Evolutionary conservation across 2,888 invertebrate species (phyloP).

Genomic region (Rhingia campestris): DNA sequence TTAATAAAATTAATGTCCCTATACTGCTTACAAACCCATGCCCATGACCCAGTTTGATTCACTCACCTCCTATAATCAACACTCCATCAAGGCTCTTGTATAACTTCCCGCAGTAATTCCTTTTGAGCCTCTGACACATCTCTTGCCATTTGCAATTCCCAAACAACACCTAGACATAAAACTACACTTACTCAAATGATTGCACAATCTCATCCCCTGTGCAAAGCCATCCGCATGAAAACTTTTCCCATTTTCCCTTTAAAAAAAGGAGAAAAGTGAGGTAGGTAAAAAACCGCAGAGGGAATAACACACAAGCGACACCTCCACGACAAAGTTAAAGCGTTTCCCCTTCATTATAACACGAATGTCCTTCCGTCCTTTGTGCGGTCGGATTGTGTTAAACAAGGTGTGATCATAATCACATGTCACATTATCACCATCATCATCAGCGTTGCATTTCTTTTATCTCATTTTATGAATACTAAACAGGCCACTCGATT

Average conservation of each 20-base stretch:
- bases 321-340: constrained; percentile 30
- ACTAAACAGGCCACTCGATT: constrained; percentile 46
- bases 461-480: constrained; percentile 57
- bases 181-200: constrained; percentile 16
- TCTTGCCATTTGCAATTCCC: background rate
- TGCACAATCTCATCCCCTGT: constrained; percentile 11
- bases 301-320: background rate
- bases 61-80: too few relatives aligned
- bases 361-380: constrained; percentile 22
- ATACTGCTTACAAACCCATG: too few relatives aligned
- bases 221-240: background rate
- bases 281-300: background rate
- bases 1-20: too few relatives aligned
- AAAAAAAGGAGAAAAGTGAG: background rate
- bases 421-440: constrained; percentile 56
- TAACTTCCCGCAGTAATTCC: background rate
- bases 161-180: constrained; percentile 3
- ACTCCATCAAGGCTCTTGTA: too few relatives aligned
- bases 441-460: constrained; percentile 36
- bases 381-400: constrained; percentile 19
- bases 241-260: constrained; percentile 18
- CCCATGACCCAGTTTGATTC: too few relatives aligned
- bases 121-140: background rate
- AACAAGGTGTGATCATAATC: constrained; percentile 67
- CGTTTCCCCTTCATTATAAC: constrained; percentile 12